phyloP scores from a whole-genome alignment of 2,888 invertebrate genomes.

The Drosophila yooni region DNA sequence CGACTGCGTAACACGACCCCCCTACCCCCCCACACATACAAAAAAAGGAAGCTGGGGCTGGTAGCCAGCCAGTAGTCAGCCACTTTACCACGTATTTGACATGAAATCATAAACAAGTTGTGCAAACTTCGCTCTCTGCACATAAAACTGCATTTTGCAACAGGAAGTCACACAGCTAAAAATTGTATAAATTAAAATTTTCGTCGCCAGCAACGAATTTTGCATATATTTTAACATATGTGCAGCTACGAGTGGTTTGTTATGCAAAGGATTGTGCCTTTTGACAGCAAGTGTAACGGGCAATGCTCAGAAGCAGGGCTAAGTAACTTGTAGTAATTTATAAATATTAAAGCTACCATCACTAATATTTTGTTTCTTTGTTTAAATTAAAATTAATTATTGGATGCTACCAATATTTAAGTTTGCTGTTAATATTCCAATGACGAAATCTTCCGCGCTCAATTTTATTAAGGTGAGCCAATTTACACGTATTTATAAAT shows the following conservation, averaged over 20 bases:
- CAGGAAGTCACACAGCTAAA: slow-evolving; percentile 72
- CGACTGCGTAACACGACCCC: slow-evolving; percentile 42
- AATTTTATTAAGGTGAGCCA: neutral
- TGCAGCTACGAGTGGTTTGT: neutral
- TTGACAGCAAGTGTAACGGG: neutral
- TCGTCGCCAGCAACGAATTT: slow-evolving; percentile 43
- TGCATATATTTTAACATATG: slow-evolving; percentile 27
- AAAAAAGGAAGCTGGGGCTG: neutral
- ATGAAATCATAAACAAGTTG: slow-evolving; percentile 82
- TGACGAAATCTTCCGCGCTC: neutral
- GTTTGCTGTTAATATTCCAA: neutral
- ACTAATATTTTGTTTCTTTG: neutral
- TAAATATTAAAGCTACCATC: neutral
- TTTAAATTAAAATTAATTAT: neutral
- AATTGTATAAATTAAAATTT: slow-evolving; percentile 78
- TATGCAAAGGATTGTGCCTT: neutral
- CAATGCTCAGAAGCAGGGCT: neutral
- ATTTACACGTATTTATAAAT: neutral
- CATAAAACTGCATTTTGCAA: slow-evolving; percentile 65
- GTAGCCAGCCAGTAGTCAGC: slow-evolving; percentile 32
- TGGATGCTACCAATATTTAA: neutral
- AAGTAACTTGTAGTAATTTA: neutral
- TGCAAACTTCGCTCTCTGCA: slow-evolving; percentile 64
- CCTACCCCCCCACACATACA: accelerated
- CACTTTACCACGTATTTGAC: slow-evolving; percentile 76